Conservation (phyloP, 1,140 invertebrate genomes). For the Trachelipus rathkii region DNA sequence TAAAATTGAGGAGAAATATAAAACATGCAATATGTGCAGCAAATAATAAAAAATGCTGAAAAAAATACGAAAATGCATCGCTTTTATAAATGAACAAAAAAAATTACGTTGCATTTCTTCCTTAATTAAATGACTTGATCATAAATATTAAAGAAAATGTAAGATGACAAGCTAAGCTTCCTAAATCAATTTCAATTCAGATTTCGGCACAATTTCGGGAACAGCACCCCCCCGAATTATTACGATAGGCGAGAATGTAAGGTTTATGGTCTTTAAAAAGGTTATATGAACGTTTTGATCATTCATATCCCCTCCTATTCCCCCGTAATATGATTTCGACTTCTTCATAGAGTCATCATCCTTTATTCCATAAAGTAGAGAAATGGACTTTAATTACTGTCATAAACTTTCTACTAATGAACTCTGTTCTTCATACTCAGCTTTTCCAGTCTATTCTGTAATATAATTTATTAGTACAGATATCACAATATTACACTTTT, state of each 20-base stretch:
- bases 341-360: not conserved
- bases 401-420: constrained; percentile 1
- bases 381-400: not conserved
- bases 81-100: too few species aligned
- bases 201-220: too few species aligned
- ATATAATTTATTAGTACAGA: not conserved
- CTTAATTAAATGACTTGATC: too few species aligned
- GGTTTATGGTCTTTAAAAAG: not conserved
- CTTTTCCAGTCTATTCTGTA: not conserved
- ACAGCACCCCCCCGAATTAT: not conserved
- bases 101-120: too few species aligned
- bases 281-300: not conserved
- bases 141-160: too few species aligned
- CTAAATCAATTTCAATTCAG: too few species aligned
- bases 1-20: too few species aligned
- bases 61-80: too few species aligned
- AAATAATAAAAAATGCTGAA: too few species aligned
- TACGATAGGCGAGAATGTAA: not conserved
- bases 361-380: not conserved
- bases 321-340: not conserved
- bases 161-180: too few species aligned
- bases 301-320: not conserved
- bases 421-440: constrained; percentile 6
- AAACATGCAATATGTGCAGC: too few species aligned
- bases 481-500: constrained; percentile 1